Evolutionary conservation across 1,140 invertebrate genomes (phyloP).

Genomic region (Sitophilus oryzae): DNA sequence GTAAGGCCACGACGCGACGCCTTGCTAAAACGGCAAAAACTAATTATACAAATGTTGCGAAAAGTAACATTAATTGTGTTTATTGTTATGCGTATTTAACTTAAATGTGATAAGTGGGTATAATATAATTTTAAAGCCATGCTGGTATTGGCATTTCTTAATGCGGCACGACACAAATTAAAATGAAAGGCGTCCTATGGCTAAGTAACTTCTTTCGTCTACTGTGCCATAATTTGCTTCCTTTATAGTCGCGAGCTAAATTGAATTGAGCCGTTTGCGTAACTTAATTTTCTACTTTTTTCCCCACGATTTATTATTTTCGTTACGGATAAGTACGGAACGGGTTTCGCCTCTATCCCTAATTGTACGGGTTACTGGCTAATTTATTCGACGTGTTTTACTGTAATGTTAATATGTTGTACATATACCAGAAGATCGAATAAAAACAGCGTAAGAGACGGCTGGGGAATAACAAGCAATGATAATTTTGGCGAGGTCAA

Average conservation of each 20-base stretch:
- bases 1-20: too few relatives aligned
- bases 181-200: constrained; percentile 4
- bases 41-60: constrained; percentile 16
- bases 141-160: constrained; percentile 16
- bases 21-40: neutral
- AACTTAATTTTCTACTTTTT: neutral
- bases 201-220: constrained; percentile 12
- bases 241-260: constrained; percentile 1
- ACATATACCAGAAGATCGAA: too few relatives aligned
- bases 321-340: neutral
- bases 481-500: too few relatives aligned
- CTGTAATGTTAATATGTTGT: too few relatives aligned
- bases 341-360: neutral
- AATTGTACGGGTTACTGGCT: too few relatives aligned
- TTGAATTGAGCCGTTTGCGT: constrained; percentile 1
- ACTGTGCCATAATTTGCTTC: constrained; percentile 6
- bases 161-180: constrained; percentile 12
- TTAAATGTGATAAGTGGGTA: constrained; percentile 17
- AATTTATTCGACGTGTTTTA: too few relatives aligned
- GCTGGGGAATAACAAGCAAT: too few relatives aligned
- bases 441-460: too few relatives aligned
- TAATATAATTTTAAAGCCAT: constrained; percentile 15
- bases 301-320: neutral
- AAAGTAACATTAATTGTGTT: constrained; percentile 15
- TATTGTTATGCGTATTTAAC: constrained; percentile 16